A percentile compares a stretch with the other conserved stretches of the same genome.
phyloP scores from a whole-genome alignment of 2,113 vertebrate species.

The Petrocephalus microphthalmus region DNA sequence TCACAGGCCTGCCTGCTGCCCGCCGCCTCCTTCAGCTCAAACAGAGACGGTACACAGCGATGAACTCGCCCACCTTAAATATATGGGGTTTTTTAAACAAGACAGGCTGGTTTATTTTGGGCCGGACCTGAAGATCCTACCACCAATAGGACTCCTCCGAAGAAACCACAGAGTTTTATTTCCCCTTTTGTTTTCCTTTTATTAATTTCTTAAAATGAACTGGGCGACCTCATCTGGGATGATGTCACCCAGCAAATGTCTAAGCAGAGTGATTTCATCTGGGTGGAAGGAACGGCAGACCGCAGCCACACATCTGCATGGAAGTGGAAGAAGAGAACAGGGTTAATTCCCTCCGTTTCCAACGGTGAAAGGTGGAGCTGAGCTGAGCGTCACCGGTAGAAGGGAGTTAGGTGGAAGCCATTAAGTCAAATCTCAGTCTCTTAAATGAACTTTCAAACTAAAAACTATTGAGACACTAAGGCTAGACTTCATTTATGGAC shows the following conservation, averaged over 20 bases:
- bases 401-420: background rate
- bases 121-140: background rate
- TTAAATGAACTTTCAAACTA: background rate
- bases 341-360: background rate
- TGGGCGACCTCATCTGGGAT: constrained; percentile 70
- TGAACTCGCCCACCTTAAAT: background rate
- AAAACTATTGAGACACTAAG: background rate
- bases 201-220: constrained; percentile 30
- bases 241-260: constrained; percentile 64
- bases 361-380: background rate
- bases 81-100: background rate
- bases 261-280: constrained; percentile 64
- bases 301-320: background rate
- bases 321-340: background rate
- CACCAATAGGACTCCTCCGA: background rate
- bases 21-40: background rate
- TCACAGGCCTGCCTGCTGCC: background rate
- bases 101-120: background rate
- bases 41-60: background rate
- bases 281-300: constrained; percentile 36
- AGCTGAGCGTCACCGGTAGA: background rate
- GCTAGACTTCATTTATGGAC: background rate
- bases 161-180: constrained; percentile 4
- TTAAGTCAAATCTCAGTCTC: background rate
- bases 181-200: background rate